phyloP scores from a whole-genome alignment of 2,888 invertebrate genomes.

The Linyphia triangularis region DNA sequence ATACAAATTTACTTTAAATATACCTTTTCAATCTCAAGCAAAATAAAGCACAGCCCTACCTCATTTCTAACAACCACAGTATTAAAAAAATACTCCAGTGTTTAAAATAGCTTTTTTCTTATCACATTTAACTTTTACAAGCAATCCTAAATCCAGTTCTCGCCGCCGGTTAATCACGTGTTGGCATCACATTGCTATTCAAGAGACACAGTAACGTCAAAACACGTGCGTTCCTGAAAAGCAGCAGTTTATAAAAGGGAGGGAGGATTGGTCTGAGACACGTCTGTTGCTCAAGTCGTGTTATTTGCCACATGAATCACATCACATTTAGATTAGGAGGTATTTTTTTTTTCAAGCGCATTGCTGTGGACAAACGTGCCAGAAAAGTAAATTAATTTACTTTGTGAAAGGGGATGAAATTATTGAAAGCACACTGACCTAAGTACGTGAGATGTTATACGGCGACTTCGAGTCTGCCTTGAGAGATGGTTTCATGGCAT shows the following conservation, averaged over 20 bases:
- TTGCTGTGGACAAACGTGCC: conserved; percentile 8
- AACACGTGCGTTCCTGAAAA: neutral
- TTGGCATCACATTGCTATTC: neutral
- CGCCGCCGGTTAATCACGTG: neutral
- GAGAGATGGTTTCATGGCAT: too few relatives aligned
- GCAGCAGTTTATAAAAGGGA: neutral
- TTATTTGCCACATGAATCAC: conserved; percentile 28
- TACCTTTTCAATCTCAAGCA: too few relatives aligned
- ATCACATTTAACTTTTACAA: too few relatives aligned
- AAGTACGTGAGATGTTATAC: conserved; percentile 40
- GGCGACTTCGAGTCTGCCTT: conserved; percentile 6
- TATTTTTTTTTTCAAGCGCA: conserved; percentile 11
- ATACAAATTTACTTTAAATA: too few relatives aligned
- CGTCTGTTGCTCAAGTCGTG: neutral
- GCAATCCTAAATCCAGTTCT: too few relatives aligned
- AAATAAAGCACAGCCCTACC: too few relatives aligned
- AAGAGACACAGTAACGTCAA: neutral
- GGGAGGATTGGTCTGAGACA: neutral
- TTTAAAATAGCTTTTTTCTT: too few relatives aligned
- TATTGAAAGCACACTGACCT: conserved; percentile 58
- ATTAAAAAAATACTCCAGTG: too few relatives aligned
- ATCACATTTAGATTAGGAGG: neutral
- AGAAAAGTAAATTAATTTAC: neutral
- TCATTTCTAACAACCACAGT: too few relatives aligned
- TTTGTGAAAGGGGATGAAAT: neutral